Evolutionary conservation across 2,113 vertebrate genomes (phyloP), one percentile per base, ranked within the genome.

Genomic region (Perca schrenkii): DNA sequence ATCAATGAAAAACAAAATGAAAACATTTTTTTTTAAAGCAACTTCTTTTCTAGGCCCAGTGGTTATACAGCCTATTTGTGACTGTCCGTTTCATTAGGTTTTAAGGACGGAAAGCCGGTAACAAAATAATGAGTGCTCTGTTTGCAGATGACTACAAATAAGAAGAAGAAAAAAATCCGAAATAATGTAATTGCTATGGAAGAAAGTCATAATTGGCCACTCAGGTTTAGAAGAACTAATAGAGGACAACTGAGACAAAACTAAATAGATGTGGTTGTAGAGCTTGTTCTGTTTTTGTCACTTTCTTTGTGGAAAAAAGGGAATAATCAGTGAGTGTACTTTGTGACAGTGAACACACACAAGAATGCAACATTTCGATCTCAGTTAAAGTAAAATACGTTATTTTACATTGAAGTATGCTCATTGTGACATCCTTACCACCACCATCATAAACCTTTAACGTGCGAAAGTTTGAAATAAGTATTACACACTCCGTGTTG

Each of bases 61-160:
- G 88, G 74, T 92, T 91, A 83, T 68, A 69, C 57, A 82, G 91
- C 68, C 79, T 86, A 82, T 92, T 92, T 93, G 85, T 88, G 83
- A 86, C 83, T 89, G 91, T 91, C 89, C 86, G 75, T 91, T 91
- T 91, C 87, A 89, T 92, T 91, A 90, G 73, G 46, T 92, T 91
- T 90, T 85, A 93, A 85, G 69, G 76, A 89, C 14, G 16, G 60
- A 86, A 91, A 85, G 82, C 83, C 34, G 77, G 83, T 86, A 88
- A 82, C 43, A 83, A 88, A 90, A 84, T 86, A 92, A 92, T 87
- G 78, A 91, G 83, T 60, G 53, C 75, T 80, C 34, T 74, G 86
- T 89, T 82, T 79, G 76, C 68, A 76, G 79, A 89, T 84, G 80
- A 84, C 72, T 79, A 74, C 80, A 72, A 85, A 78, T 82, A 76